These are phyloP conservation scores for Tipula vernalis DNA, from an alignment of 2,888 invertebrate genomes.

Conservation along the genomic window DNA sequence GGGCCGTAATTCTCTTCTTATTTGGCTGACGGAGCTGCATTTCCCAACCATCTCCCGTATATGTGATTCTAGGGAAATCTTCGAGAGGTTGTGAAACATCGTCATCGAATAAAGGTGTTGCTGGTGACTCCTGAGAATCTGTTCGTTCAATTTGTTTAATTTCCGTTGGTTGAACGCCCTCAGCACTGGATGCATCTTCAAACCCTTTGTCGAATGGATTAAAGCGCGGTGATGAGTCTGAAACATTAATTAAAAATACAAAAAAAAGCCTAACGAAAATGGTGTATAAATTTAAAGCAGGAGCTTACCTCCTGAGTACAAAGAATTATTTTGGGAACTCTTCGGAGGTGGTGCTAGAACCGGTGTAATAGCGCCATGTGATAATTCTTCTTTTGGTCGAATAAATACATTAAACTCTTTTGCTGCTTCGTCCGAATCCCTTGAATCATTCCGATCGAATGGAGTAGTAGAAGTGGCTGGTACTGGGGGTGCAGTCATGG, in stretches of 20 bases:
- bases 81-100: slow-evolving; percentile 86
- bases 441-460: slow-evolving; percentile 43
- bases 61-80: slow-evolving; percentile 72
- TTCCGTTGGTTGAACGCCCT: slow-evolving; percentile 22
- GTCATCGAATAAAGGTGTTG: slow-evolving; percentile 89
- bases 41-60: slow-evolving; percentile 83
- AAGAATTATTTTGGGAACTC: slow-evolving; percentile 22
- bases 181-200: slow-evolving; percentile 25
- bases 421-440: slow-evolving; percentile 58
- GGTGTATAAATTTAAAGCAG: too few species aligned
- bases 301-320: slow-evolving; percentile 21
- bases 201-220: slow-evolving; percentile 63
- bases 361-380: slow-evolving; percentile 46
- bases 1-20: slow-evolving; percentile 91
- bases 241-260: slow-evolving; percentile 32
- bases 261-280: too few species aligned
- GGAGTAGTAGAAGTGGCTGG: slow-evolving; percentile 20
- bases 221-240: slow-evolving; percentile 51
- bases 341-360: slow-evolving; percentile 55
- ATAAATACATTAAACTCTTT: slow-evolving; percentile 74
- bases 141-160: slow-evolving; percentile 35
- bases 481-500: slow-evolving; percentile 56
- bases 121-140: slow-evolving; percentile 67
- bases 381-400: slow-evolving; percentile 38
- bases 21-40: slow-evolving; percentile 91